Base-by-base conservation (phyloP, 2,888 invertebrate species). In the Aradus depressus region DNA sequence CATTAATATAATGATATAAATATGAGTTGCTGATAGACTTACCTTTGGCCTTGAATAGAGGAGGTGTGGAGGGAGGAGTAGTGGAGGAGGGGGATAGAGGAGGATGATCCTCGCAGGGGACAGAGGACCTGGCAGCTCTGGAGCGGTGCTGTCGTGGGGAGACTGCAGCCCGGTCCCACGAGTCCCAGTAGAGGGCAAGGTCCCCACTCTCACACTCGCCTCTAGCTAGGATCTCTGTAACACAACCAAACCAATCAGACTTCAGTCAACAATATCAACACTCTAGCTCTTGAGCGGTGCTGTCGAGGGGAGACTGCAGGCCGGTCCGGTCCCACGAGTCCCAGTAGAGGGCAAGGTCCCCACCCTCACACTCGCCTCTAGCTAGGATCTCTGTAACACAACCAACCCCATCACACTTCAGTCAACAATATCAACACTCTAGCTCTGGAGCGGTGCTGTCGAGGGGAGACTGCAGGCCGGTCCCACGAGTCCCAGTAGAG, bases 401-500 rank as follows among this genome's bases (percentile, higher is more conserved):
- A 4, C 10, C 31, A 31, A 10, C 10, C 10, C 31, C 31, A 31
- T n/a, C n/a, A n/a, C n/a, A n/a, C n/a, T n/a, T n/a, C n/a, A n/a
- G n/a, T n/a, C n/a, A n/a, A n/a, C n/a, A n/a, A n/a, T n/a, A n/a
- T n/a, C n/a, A n/a, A n/a, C n/a, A n/a, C n/a, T n/a, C n/a, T n/a
- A 3, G 68, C 67, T 53, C 75, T 67, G 6, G 71, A 71, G 58
- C 67, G 71, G 57, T 67, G 67, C 59, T 64, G 69, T 50, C 75
- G 68, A 23, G 74, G 75, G 70, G 68, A 59, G 67, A 68, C 57
- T 12, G 52, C 48, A 10, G 44, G 44, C 44, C 83, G 72, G 68
- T 91, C 90, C 90, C 90, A 93, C 5, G 90, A 91, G 69, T 93
- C 92, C 92, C 93, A 95, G 70, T 87, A 91, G 60, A 95, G 72